A percentile compares a stretch with the other conserved stretches of the same genome.
phyloP scores from a whole-genome alignment of 2,797 vertebrate genomes.

The Phalanger gymnotis region DNA sequence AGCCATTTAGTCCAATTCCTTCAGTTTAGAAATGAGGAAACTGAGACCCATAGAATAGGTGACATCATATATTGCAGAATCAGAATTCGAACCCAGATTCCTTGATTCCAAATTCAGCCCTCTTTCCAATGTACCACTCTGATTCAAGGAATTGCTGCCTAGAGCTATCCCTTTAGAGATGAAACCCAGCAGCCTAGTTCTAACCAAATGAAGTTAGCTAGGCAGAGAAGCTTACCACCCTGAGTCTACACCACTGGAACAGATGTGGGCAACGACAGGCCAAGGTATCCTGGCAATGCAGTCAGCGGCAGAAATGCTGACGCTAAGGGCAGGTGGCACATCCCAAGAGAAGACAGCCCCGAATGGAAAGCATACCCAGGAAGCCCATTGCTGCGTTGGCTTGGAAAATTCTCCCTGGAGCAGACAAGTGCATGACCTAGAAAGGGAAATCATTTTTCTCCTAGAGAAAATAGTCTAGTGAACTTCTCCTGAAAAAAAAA shows the following conservation, averaged over 20 bases:
- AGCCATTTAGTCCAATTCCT: background rate
- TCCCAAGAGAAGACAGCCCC: background rate
- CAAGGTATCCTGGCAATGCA: background rate
- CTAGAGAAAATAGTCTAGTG: background rate
- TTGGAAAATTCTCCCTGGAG: background rate
- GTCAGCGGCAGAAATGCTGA: background rate
- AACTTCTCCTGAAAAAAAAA: background rate
- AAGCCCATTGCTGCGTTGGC: background rate
- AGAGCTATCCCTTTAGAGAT: background rate
- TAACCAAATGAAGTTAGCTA: background rate
- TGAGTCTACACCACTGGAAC: background rate
- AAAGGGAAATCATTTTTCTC: slow-evolving; percentile 5
- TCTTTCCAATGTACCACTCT: background rate
- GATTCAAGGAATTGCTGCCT: background rate
- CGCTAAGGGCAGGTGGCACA: background rate
- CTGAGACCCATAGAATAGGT: background rate
- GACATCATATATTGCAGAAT: background rate
- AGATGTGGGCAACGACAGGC: background rate
- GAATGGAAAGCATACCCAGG: background rate
- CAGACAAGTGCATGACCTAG: background rate
- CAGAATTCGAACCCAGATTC: background rate
- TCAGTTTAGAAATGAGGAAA: background rate
- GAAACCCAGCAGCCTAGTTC: background rate
- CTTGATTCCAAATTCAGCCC: background rate
- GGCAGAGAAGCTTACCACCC: background rate